Evolutionary conservation across 53 echinoderm and acorn worm genomes (phyloP), one percentile per base, ranked within the genome.

Genomic region (Echinometra lucunter): DNA sequence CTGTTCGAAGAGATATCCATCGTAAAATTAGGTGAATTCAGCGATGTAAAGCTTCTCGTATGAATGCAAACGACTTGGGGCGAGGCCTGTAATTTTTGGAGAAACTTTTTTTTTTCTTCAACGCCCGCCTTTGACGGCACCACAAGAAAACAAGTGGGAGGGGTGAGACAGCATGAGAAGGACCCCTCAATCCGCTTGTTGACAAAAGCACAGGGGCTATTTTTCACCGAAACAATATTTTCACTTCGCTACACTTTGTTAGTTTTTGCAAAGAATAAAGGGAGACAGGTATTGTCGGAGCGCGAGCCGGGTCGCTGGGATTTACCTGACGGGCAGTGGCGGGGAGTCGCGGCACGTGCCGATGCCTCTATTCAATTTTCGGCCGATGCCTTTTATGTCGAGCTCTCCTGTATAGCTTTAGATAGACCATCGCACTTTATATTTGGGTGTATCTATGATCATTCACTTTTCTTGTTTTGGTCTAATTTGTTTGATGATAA

Each of bases 241-340:
- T 89, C 38, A 58, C 58, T 89, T 89, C 89, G 89, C 89, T 89
- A 89, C 89, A 89, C 89, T 58, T 60, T 89, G 60, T 89, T 89
- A 58, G 89, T 89, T 85, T 85, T 85, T 49, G 85, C 53, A 9
- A 10, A 47, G 8, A 30, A 30, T 49, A 49, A 85, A 85, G 1
- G 47, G 12, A n/a, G 85, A 85, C 85, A 85, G 45, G 85, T 85
- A 85, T 85, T 85, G 85, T 85, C 47, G 47, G 45, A n/a, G 85
- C 30, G 49, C 49, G 85, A 85, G 85, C 85, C 44, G 85, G 85
- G 30, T 16, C 32, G 78, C 23, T n/a, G 18, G 53, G 49, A 25
- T 85, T 49, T 85, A 85, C 85, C 85, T 85, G 85, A 19, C 49
- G 85, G 85, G 18, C 49, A 49, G 49, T 45, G 28, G 49, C 85